These are phyloP conservation scores for Urophycis tenuis DNA, from an alignment of 2,797 vertebrate genomes.

Conservation along the genomic window DNA sequence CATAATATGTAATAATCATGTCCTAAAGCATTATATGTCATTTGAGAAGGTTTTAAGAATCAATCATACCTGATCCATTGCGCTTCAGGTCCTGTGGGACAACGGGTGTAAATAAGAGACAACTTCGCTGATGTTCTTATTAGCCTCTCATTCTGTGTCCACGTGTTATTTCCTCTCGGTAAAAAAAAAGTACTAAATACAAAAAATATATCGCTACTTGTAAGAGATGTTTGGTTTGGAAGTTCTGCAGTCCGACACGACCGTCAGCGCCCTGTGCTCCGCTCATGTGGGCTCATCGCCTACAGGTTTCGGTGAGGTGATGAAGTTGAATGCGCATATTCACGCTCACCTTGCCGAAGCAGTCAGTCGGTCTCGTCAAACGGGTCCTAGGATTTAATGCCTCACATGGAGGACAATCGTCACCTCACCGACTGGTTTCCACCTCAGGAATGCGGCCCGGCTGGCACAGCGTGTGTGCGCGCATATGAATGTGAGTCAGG, in stretches of 20 bases:
- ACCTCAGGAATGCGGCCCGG: constrained; percentile 63
- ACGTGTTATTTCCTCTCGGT: neutral
- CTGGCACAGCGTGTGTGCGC: constrained; percentile 43
- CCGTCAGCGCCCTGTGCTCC: neutral
- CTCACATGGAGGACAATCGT: constrained; percentile 26
- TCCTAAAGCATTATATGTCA: neutral
- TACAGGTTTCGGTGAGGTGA: neutral
- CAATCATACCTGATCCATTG: constrained; percentile 63
- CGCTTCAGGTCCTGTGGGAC: constrained; percentile 24
- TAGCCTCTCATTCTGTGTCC: constrained; percentile 44
- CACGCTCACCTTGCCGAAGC: no score
- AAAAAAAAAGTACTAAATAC: no score
- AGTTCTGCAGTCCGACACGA: neutral
- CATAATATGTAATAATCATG: neutral
- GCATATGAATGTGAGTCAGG: constrained; percentile 44
- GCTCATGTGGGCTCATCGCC: neutral
- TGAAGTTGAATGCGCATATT: neutral
- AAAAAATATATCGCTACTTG: no score
- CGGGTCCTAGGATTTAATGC: constrained; percentile 50
- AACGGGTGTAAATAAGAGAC: neutral
- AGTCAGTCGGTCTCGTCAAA: constrained; percentile 55
- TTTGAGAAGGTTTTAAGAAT: neutral
- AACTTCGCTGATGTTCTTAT: constrained; percentile 15
- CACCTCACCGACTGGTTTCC: constrained; percentile 28
- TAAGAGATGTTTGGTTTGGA: no score